These are phyloP conservation scores for Ormyrus thymus DNA, from an alignment of 2,888 invertebrate genomes.

Conservation along the genomic window DNA sequence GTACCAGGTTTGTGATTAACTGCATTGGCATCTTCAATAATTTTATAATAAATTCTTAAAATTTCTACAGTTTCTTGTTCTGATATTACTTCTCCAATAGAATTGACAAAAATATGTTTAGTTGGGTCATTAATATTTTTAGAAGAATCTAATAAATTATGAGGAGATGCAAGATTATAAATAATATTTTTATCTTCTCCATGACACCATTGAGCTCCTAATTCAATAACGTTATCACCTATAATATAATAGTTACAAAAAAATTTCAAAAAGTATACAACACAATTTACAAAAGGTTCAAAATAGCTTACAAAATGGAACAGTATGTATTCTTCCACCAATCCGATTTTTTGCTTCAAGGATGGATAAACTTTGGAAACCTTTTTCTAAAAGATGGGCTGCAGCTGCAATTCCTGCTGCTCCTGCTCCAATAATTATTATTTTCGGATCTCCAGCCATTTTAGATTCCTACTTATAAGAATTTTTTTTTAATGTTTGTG, in stretches of 20 bases:
- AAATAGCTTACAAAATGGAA: conserved; percentile 72
- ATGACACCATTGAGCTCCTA: conserved; percentile 89
- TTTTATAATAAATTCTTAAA: conserved; percentile 70
- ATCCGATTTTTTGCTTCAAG: conserved; percentile 76
- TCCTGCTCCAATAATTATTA: conserved; percentile 79
- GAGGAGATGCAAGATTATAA: conserved; percentile 76
- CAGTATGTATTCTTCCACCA: conserved; percentile 76
- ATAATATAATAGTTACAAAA: conserved; percentile 16
- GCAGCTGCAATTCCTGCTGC: conserved; percentile 79
- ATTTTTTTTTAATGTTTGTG: no score
- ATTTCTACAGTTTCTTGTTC: conserved; percentile 67
- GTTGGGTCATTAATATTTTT: conserved; percentile 58
- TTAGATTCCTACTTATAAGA: not conserved
- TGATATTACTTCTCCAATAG: conserved; percentile 70
- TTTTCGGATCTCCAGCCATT: conserved; percentile 64
- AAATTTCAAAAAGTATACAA: not conserved
- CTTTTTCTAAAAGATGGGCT: conserved; percentile 74
- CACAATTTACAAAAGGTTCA: conserved; percentile 71
- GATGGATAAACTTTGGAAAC: conserved; percentile 75
- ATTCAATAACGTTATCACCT: conserved; percentile 79
- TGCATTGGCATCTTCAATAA: conserved; percentile 68
- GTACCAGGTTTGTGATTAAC: conserved; percentile 66
- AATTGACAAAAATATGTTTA: conserved; percentile 65
- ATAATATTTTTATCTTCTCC: conserved; percentile 82
- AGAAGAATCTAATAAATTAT: conserved; percentile 72